Conservation (phyloP, 1,140 invertebrate species). For the Cotesia vestalis region DNA sequence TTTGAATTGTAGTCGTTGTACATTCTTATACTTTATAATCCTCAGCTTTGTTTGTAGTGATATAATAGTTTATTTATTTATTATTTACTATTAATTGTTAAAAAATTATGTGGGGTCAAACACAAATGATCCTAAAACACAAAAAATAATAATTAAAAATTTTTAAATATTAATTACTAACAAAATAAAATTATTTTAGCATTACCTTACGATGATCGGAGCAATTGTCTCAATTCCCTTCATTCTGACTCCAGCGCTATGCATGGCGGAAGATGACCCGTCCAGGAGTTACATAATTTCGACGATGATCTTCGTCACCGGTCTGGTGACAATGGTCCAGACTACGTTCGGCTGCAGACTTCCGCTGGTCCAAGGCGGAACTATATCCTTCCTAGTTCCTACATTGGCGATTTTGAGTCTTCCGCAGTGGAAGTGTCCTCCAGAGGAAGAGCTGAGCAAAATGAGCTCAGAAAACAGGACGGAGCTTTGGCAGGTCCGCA, state of each 20-base stretch:
- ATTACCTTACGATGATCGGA: constrained; percentile 89
- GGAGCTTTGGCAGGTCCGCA: constrained; percentile 79
- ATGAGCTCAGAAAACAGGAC: constrained; percentile 70
- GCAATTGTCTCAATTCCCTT: constrained; percentile 87
- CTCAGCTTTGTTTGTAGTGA: too few relatives aligned
- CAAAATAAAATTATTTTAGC: constrained; percentile 65
- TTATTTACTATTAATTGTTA: too few relatives aligned
- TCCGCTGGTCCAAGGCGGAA: constrained; percentile 81
- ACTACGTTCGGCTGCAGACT: constrained; percentile 82
- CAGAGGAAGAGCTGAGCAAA: constrained; percentile 62
- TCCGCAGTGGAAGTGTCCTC: constrained; percentile 82
- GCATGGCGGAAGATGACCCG: constrained; percentile 82
- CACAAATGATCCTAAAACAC: too few relatives aligned
- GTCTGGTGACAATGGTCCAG: constrained; percentile 83
- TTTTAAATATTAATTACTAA: too few relatives aligned
- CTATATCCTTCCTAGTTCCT: constrained; percentile 86
- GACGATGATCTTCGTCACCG: constrained; percentile 89
- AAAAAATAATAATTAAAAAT: too few relatives aligned
- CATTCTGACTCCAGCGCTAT: constrained; percentile 81
- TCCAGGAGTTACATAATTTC: constrained; percentile 84
- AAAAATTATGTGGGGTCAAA: too few relatives aligned
- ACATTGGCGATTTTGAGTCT: constrained; percentile 84
- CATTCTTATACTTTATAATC: too few relatives aligned
- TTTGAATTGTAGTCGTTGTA: too few relatives aligned
- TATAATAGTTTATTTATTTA: too few relatives aligned